Evolutionary conservation across 2,888 invertebrate genomes (phyloP).

Genomic region (Stenichneumon culpator): DNA sequence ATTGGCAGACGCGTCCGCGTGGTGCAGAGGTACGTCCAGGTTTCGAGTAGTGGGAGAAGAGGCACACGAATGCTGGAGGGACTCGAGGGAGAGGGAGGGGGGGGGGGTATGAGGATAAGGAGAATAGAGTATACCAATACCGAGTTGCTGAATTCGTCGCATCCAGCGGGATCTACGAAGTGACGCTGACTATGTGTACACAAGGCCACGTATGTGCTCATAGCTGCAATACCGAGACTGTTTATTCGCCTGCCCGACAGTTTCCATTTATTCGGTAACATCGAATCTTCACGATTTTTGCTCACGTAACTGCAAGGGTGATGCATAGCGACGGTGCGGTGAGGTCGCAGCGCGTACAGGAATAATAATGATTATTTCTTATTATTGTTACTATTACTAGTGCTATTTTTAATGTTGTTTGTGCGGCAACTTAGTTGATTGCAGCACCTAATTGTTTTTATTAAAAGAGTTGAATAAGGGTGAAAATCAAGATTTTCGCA

Average conservation of each 20-base stretch:
- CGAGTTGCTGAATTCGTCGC: slow-evolving; percentile 26
- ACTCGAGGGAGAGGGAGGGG: not conserved
- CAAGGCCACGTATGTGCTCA: not conserved
- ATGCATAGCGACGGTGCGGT: slow-evolving; percentile 59
- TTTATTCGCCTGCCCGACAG: slow-evolving; percentile 50
- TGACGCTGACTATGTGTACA: slow-evolving; percentile 1
- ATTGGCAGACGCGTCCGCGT: slow-evolving; percentile 53
- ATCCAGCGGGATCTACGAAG: slow-evolving; percentile 23
- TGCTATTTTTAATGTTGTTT: too few relatives aligned
- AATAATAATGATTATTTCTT: too few relatives aligned
- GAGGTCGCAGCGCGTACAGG: not conserved
- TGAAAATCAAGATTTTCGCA: too few relatives aligned
- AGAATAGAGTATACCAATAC: slow-evolving; percentile 32
- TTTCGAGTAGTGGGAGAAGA: not conserved
- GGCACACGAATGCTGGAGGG: slow-evolving; percentile 13
- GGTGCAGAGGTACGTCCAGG: slow-evolving; percentile 24
- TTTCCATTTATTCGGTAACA: slow-evolving; percentile 61
- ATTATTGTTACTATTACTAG: too few relatives aligned
- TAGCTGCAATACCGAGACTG: slow-evolving; percentile 20
- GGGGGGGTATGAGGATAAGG: slow-evolving; percentile 43
- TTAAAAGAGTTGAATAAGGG: too few relatives aligned
- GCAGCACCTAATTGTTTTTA: too few relatives aligned
- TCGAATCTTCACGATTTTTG: slow-evolving; percentile 63
- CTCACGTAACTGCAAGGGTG: slow-evolving; percentile 58
- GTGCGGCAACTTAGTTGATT: too few relatives aligned